phyloP scores from a whole-genome alignment of 2,888 invertebrate species.

The Idaea aversata region DNA sequence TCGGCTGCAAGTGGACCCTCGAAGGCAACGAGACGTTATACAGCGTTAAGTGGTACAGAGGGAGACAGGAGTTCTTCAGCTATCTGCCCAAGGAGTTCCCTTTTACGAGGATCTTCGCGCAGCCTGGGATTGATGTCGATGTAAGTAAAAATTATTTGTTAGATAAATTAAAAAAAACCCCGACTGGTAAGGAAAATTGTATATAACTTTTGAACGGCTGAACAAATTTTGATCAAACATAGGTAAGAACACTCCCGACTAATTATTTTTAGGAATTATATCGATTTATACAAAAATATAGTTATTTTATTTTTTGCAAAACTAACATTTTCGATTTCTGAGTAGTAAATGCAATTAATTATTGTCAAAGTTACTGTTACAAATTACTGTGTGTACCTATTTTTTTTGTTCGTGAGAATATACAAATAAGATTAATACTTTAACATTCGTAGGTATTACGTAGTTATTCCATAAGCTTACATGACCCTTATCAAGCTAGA shows the following conservation, averaged over 20 bases:
- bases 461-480: neutral
- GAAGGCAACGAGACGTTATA: conserved; percentile 86
- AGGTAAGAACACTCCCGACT: too few relatives aligned
- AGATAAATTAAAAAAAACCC: neutral
- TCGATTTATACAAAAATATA: too few relatives aligned
- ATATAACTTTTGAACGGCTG: conserved; percentile 1
- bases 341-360: too few relatives aligned
- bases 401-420: too few relatives aligned
- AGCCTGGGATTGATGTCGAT: conserved; percentile 84
- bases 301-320: too few relatives aligned
- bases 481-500: neutral
- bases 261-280: too few relatives aligned
- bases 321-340: too few relatives aligned
- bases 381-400: too few relatives aligned
- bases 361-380: too few relatives aligned
- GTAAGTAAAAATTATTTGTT: conserved; percentile 77
- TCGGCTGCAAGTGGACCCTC: conserved; percentile 87
- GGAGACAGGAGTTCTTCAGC: conserved; percentile 88
- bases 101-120: conserved; percentile 85
- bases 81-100: conserved; percentile 89
- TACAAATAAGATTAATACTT: too few relatives aligned
- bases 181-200: neutral
- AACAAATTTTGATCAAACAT: conserved; percentile 7
- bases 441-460: neutral
- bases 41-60: conserved; percentile 91